Percentiles rank a stretch among this genome's conserved stretches.
Conservation (phyloP, 2,888 invertebrate genomes). For the Metopia argyrocephala region DNA sequence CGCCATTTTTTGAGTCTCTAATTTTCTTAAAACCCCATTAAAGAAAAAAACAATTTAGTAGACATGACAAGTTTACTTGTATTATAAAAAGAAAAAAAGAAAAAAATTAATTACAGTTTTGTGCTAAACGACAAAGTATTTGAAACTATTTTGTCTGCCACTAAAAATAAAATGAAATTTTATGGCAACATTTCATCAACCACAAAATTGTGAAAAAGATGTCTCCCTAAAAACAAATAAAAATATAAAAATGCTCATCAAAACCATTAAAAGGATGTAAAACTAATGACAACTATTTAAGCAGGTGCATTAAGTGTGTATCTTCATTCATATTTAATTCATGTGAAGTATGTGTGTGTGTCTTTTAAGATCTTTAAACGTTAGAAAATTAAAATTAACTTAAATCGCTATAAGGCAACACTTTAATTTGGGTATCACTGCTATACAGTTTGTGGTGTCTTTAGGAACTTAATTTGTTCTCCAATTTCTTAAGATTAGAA, state of each 20-base stretch:
- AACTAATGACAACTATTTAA: slow-evolving; percentile 62
- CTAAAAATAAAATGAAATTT: not conserved
- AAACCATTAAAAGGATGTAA: slow-evolving; percentile 58
- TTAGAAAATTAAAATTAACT: slow-evolving; percentile 29
- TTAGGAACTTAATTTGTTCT: no score
- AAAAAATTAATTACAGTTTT: not conserved
- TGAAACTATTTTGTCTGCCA: not conserved
- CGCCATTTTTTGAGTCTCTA: not conserved
- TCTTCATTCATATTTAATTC: not conserved
- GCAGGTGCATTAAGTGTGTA: slow-evolving; percentile 47
- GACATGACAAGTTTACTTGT: not conserved
- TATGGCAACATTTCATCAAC: not conserved
- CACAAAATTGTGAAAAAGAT: slow-evolving; percentile 54
- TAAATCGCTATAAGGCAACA: no score
- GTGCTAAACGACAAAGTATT: not conserved
- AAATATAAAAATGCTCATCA: not conserved
- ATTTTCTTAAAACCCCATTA: not conserved
- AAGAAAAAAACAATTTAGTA: not conserved
- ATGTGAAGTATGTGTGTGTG: no score
- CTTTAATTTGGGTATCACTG: slow-evolving; percentile 42
- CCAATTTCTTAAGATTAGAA: no score
- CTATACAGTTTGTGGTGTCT: no score
- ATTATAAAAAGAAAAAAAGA: not conserved
- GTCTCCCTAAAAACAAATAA: not conserved
- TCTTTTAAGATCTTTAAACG: slow-evolving; percentile 30